Evolutionary conservation across 2,888 invertebrate genomes (phyloP).

Genomic region (Hymenopus coronatus): DNA sequence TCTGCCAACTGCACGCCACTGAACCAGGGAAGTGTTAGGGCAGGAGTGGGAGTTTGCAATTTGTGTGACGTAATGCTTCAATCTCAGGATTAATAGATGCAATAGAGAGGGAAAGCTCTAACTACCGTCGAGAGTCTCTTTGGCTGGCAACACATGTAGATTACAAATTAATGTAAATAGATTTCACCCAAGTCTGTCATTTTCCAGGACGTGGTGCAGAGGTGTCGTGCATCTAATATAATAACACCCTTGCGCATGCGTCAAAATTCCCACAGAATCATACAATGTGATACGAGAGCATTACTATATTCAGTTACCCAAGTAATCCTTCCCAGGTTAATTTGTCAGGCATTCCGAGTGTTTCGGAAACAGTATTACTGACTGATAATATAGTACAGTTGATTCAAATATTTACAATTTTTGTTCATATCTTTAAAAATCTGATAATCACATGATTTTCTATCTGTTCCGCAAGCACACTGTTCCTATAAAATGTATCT

Average conservation of each 20-base stretch:
- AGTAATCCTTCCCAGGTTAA: not conserved
- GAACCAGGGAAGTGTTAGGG: not conserved
- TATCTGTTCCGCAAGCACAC: too few relatives aligned
- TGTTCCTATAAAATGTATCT: too few relatives aligned
- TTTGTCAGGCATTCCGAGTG: not conserved
- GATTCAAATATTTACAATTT: too few relatives aligned
- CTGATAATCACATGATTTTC: too few relatives aligned
- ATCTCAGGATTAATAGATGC: not conserved
- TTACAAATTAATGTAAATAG: slow-evolving; percentile 16
- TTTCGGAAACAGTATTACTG: too few relatives aligned
- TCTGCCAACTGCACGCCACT: not conserved
- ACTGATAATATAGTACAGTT: too few relatives aligned
- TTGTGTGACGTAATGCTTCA: not conserved
- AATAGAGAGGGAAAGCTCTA: not conserved
- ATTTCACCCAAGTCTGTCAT: slow-evolving; percentile 77
- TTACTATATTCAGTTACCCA: not conserved
- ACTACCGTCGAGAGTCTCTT: not conserved
- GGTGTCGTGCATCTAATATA: not conserved
- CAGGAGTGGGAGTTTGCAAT: not conserved
- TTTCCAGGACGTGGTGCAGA: slow-evolving; percentile 59
- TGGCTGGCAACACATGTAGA: not conserved
- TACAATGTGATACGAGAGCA: not conserved
- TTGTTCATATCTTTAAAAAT: too few relatives aligned
- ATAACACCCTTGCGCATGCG: not conserved
- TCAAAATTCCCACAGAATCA: not conserved